Base-by-base conservation (phyloP, 2,113 vertebrate genomes). In the Fregetta grallaria region DNA sequence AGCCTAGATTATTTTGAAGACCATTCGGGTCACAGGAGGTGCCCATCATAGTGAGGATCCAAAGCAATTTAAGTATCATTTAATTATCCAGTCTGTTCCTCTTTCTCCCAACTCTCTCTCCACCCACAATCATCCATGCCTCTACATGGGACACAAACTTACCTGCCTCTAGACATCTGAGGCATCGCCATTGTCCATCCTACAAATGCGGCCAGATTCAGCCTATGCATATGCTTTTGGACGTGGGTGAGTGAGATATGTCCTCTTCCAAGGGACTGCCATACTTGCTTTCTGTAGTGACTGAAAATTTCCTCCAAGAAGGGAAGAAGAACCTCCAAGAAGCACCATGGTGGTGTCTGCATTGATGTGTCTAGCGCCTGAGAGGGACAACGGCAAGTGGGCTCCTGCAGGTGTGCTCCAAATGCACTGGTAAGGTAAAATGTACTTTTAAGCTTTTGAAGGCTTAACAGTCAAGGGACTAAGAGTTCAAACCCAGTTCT, bases 251-350 rank as follows among this genome's bases (percentile, higher is more conserved):
- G 45, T 61, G 45, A 66, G 19, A n/a, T 30, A 16, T 2, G 1
- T 26, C 29, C 40, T 75, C 29, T 40, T 53, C 13, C 47, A 71
- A 42, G 10, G 16, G 25, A 34, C 55, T 84, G 55, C 23, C 23
- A 9, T 1, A 0, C 21, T 68, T 3, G 0, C 15, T 50, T 89
- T 85, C 23, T 5, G 0, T 10, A 52, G 30, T 7, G 30, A 45
- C 40, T 20, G 27, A 70, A 86, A 86, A 83, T 30, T 68, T 61
- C 30, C 49, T 56, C 17, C 34, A 38, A 65, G 53, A 50, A 90
- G 44, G 80, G 86, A 36, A 19, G 53, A 72, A 68, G 18, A 25
- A 67, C 26, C 19, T 85, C 26, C 29, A 36, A 59, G 55, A 66
- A 75, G 18, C 20, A 65, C 6, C 49, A 30, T 19, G 11, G 15